Evolutionary conservation across 1,140 invertebrate species (phyloP), one percentile per base, ranked within the genome.

Genomic region (Macrobrachium rosenbergii): DNA sequence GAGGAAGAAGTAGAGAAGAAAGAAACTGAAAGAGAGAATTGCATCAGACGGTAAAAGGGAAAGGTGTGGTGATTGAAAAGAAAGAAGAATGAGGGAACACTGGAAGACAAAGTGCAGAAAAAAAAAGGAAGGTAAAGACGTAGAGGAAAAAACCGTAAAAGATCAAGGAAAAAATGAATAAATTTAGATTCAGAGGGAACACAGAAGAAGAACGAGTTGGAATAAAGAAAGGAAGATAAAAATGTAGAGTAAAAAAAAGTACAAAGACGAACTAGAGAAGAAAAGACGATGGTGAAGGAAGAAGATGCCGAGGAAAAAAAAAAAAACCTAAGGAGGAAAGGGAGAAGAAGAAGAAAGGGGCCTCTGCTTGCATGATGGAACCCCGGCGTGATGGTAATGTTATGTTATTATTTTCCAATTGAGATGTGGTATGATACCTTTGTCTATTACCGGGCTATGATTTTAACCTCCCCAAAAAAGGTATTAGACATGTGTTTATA

Each of bases 321-420:
- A 19, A 10, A 52, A 19, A 12, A 19, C n/a, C 12, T 45, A 77
- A 16, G 16, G 72, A 75, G 43, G 7, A 28, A 52, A n/a, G 14
- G 10, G 7, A 12, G 37, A 58, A 77, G 75, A 21, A 43, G 28
- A 58, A 77, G 75, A 21, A 43, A 21, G 75, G 59, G 75, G 11
- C 52, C 52, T 52, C 52, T 52, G 52, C 52, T 52, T 52, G 52
- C 69, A 28, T 72, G 69, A 72, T 72, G 43, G 69, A 23, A 37
- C 21, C 43, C 14, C n/a, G 37, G 28, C 60, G 60, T 62, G 78
- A 81, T 67, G 78, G 28, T 81, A 81, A 81, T 81, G 43, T 81
- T 81, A 81, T 81, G 67, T 43, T 64, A 81, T 81, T 63, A 81
- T 16, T 62, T 81, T 81, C 78, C 78, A 28, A 64, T 43, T 23